A percentile compares a stretch with the other conserved stretches of the same genome.
phyloP scores from a whole-genome alignment of 1,140 invertebrate genomes.

The Drosophila navojoa region DNA sequence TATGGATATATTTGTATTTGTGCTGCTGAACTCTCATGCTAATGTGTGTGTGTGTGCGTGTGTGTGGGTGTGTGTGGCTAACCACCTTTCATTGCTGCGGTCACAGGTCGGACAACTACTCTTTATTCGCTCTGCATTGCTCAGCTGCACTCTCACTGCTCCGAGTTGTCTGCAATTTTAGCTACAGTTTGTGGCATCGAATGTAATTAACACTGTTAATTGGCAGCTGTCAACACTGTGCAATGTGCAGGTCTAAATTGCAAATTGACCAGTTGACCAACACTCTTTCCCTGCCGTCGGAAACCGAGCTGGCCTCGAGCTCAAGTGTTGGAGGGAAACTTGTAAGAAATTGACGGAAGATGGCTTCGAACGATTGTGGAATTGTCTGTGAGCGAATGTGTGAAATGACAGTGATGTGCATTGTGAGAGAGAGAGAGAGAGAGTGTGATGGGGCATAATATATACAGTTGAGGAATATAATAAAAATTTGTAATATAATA shows the following conservation, averaged over 20 bases:
- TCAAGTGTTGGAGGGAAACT: background rate
- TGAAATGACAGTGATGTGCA: no score
- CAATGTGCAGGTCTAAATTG: background rate
- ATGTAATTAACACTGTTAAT: slow-evolving; percentile 1
- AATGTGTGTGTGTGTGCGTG: background rate
- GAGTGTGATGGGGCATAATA: no score
- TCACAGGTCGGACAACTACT: slow-evolving; percentile 33
- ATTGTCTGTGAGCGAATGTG: no score
- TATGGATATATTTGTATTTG: background rate
- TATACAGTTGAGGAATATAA: no score
- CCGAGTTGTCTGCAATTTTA: slow-evolving; percentile 11
- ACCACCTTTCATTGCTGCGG: slow-evolving; percentile 65
- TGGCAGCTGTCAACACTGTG: background rate
- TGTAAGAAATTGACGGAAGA: background rate
- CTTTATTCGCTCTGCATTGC: slow-evolving; percentile 25
- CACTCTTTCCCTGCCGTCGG: background rate
- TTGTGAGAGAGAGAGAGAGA: no score
- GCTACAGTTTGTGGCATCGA: slow-evolving; percentile 11
- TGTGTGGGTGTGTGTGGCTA: slow-evolving; percentile 32
- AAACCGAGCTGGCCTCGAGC: no score
- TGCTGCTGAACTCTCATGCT: no score
- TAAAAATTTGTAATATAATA: no score
- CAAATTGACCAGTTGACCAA: background rate
- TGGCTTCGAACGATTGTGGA: background rate
- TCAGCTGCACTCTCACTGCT: slow-evolving; percentile 21